These are phyloP conservation scores for Coilia nasus DNA, from an alignment of 2,797 vertebrate genomes.

Conservation along the genomic window DNA sequence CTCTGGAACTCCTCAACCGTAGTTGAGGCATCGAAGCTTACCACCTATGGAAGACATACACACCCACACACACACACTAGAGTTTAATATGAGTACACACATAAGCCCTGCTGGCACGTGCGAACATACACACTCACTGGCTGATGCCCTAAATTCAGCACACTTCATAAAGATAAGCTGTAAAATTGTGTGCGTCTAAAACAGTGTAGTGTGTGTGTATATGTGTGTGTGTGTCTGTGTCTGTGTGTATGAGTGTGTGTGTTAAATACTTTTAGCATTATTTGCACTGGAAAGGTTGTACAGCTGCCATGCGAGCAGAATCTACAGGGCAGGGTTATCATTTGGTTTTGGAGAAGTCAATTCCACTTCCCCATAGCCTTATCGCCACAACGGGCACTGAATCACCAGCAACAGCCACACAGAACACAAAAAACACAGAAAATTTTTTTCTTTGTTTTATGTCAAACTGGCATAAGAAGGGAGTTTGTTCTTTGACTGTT, in stretches of 20 bases:
- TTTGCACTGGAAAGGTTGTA: too few relatives aligned
- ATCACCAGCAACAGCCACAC: background rate
- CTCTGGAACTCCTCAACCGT: conserved; percentile 97
- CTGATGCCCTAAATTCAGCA: background rate
- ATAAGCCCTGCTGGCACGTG: background rate
- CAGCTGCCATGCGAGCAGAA: background rate
- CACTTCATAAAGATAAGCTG: background rate
- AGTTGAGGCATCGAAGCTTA: conserved; percentile 95
- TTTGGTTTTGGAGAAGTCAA: background rate
- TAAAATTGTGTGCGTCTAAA: background rate
- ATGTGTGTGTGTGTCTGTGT: background rate
- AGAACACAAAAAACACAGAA: background rate
- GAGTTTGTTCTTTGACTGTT: too few relatives aligned
- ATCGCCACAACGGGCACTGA: too few relatives aligned
- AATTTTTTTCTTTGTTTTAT: too few relatives aligned
- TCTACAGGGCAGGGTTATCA: background rate
- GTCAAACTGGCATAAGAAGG: too few relatives aligned
- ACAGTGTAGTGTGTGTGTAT: too few relatives aligned
- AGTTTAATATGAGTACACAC: too few relatives aligned
- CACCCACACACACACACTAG: background rate
- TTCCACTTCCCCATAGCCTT: background rate
- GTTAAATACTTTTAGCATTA: too few relatives aligned
- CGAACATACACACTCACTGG: too few relatives aligned
- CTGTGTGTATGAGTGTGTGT: too few relatives aligned
- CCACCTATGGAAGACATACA: conserved; percentile 77